Evolutionary conservation across 2,113 vertebrate genomes (phyloP), one percentile per base, ranked within the genome.

Genomic region (Hiodon alosoides): DNA sequence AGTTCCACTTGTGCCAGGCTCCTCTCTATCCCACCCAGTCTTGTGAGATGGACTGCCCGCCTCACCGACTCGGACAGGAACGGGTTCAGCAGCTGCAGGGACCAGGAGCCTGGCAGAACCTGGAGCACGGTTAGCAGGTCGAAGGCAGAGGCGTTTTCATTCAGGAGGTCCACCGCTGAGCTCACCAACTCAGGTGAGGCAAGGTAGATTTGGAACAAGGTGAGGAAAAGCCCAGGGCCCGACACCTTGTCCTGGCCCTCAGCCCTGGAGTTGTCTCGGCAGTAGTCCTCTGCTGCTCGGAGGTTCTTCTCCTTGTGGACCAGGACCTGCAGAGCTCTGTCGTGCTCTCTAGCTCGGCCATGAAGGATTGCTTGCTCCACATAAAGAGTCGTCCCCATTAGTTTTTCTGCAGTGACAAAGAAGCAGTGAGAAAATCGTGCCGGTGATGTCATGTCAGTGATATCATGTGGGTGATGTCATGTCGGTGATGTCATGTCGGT

Each of bases 61-160:
- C 90, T 83, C 58, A 90, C 76, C 7, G 84, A 85, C 51, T 79
- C 75, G 0, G 80, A 61, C 61, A 90, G 76, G 79, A 88, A 91
- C 58, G 69, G 72, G 16, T 78, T 80, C 55, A 90, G 75, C 54
- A 90, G 79, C 69, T 85, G 84, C 53, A 90, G 58, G 7, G 89
- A 90, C 89, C 90, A 91, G 71, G 81, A 80, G 1, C 73, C 84
- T 2, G 89, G 89, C 71, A 91, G 81, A 9, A 84, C 73, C 67
- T 77, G 81, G 16, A 90, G 50, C 16, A 87, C 86, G 9, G 59
- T 77, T 11, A 79, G 77, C 5, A 73, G 71, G 11, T 81, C 66
- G 11, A 90, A 88, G 64, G 72, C 60, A 8, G 5, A 59, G 3
- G 81, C 48, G 51, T 88, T 86, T 55, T 71, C 76, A 69, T 87